These are phyloP conservation scores for Boloria euphrosyne DNA, from an alignment of 2,888 invertebrate species.

Conservation along the genomic window DNA sequence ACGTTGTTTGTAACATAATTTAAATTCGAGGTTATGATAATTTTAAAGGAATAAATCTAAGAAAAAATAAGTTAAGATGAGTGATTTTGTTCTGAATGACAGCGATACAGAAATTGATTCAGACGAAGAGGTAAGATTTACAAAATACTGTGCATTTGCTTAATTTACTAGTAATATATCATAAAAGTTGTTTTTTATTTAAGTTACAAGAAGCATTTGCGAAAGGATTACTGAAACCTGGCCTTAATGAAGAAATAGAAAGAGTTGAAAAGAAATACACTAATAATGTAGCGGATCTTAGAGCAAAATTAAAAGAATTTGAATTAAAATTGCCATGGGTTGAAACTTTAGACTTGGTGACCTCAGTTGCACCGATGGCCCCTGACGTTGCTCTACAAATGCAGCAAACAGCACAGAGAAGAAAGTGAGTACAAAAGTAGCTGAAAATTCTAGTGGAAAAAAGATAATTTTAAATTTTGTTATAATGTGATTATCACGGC, in stretches of 20 bases:
- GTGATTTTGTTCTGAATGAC: constrained; percentile 72
- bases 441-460: too few species aligned
- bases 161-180: too few species aligned
- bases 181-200: constrained; percentile 44
- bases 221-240: constrained; percentile 92
- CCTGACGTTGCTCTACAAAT: constrained; percentile 91
- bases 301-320: constrained; percentile 87
- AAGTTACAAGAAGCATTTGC: constrained; percentile 95
- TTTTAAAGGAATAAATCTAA: not conserved
- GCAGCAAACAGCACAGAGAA: constrained; percentile 87
- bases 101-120: constrained; percentile 80
- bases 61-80: constrained; percentile 50
- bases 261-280: constrained; percentile 80
- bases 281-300: constrained; percentile 89
- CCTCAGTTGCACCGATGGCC: constrained; percentile 89
- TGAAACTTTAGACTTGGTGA: constrained; percentile 91
- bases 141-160: too few species aligned
- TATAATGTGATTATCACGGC: too few species aligned
- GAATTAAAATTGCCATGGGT: constrained; percentile 90
- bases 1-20: constrained; percentile 7
- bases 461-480: too few species aligned
- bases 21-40: constrained; percentile 31
- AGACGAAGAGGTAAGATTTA: constrained; percentile 80
- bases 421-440: constrained; percentile 68
- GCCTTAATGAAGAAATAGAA: constrained; percentile 87